Evolutionary conservation across 2,113 vertebrate genomes (phyloP).

Genomic region (Macquaria australasica): DNA sequence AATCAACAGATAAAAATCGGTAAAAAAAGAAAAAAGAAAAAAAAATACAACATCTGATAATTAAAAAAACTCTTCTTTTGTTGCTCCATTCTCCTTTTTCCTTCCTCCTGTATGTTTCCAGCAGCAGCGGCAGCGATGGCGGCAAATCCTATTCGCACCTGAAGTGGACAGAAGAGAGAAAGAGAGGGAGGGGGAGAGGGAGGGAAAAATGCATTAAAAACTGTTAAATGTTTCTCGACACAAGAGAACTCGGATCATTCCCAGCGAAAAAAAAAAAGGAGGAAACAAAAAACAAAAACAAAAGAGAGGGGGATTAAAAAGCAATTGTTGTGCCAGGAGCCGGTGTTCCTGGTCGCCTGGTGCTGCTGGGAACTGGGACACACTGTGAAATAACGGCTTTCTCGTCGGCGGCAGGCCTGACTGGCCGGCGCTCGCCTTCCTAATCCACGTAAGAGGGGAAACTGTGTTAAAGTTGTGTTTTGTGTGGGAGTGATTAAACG

Average conservation of each 20-base stretch:
- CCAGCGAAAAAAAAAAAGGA: background rate
- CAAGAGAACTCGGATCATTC: constrained; percentile 29
- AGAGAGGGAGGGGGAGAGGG: background rate
- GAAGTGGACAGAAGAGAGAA: background rate
- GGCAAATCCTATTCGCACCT: constrained; percentile 47
- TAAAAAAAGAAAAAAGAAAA: constrained; percentile 4
- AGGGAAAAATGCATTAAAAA: constrained; percentile 22
- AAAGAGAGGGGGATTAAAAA: constrained; percentile 58
- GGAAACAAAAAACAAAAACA: background rate
- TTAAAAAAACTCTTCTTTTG: constrained; percentile 40
- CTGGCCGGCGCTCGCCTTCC: background rate
- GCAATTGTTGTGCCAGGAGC: constrained; percentile 48
- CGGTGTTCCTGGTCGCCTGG: constrained; percentile 41
- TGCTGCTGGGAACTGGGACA: constrained; percentile 66
- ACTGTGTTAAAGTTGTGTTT: constrained; percentile 36
- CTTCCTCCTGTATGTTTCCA: constrained; percentile 58
- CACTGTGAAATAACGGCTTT: constrained; percentile 53
- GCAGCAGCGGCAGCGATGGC: constrained; percentile 45
- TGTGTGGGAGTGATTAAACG: constrained; percentile 45
- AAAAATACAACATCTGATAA: constrained; percentile 41
- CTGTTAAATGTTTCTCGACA: constrained; percentile 29
- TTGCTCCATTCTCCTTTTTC: constrained; percentile 47
- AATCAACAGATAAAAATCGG: constrained; percentile 60
- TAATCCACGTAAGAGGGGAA: constrained; percentile 45
- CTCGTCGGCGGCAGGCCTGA: constrained; percentile 1